Evolutionary conservation across 2,113 vertebrate species (phyloP).

Genomic region (Holacanthus passer): DNA sequence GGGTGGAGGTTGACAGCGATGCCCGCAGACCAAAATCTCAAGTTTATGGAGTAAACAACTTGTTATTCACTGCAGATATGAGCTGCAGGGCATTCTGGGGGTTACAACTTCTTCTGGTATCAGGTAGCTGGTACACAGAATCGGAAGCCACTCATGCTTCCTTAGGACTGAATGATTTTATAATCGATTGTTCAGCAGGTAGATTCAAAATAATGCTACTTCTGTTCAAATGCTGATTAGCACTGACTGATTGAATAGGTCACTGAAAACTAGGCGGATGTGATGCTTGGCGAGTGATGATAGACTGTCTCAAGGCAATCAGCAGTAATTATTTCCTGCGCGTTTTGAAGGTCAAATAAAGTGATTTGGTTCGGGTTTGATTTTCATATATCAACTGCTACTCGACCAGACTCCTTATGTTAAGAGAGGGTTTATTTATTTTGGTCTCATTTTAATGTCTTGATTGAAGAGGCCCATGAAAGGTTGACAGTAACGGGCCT

Average conservation of each 20-base stretch:
- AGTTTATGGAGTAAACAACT: conserved; percentile 59
- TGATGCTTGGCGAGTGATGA: neutral
- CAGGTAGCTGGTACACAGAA: conserved; percentile 8
- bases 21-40: conserved; percentile 21
- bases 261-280: neutral
- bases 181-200: neutral
- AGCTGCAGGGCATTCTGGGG: conserved; percentile 12
- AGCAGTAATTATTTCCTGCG: neutral
- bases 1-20: conserved; percentile 12
- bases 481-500: conserved; percentile 7
- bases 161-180: neutral
- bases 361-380: neutral
- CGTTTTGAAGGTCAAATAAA: neutral
- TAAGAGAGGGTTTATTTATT: neutral
- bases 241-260: conserved; percentile 8
- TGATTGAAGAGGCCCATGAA: conserved; percentile 2
- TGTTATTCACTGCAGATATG: conserved; percentile 24
- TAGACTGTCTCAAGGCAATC: neutral
- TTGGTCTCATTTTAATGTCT: neutral
- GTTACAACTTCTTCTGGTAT: conserved; percentile 9
- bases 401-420: neutral
- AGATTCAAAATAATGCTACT: neutral
- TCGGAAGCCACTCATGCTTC: neutral
- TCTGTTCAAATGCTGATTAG: conserved; percentile 8
- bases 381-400: neutral